Conservation (phyloP, 2,888 invertebrate species). For the Lasioglossum morio region DNA sequence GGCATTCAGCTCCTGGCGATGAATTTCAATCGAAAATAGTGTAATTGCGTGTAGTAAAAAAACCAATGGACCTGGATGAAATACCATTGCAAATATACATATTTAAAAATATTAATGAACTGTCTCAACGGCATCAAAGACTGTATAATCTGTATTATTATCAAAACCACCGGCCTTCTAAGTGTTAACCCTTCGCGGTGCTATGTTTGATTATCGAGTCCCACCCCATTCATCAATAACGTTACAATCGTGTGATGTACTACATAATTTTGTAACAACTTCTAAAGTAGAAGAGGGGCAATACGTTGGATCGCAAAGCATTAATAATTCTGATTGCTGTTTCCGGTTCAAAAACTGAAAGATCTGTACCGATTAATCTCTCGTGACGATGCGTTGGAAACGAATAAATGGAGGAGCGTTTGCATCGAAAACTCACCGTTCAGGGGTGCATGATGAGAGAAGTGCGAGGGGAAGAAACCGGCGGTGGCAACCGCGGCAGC, state of each 20-base stretch:
- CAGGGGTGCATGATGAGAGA: constrained; percentile 80
- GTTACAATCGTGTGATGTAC: no score
- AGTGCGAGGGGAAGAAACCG: constrained; percentile 80
- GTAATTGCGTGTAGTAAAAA: not conserved
- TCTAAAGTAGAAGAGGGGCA: not conserved
- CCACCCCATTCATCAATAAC: no score
- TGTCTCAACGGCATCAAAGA: no score
- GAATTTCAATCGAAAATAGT: not conserved
- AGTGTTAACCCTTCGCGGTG: no score
- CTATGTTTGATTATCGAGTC: no score
- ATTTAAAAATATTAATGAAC: no score
- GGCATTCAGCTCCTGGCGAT: no score
- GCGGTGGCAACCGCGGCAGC: constrained; percentile 77
- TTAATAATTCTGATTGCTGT: not conserved
- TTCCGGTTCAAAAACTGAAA: no score
- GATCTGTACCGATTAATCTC: no score
- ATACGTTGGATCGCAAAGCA: not conserved
- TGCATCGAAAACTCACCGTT: constrained; percentile 73
- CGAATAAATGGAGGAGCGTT: not conserved
- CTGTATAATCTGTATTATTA: no score
- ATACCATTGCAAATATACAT: not conserved
- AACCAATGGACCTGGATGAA: not conserved
- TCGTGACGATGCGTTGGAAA: not conserved
- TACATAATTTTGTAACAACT: no score
- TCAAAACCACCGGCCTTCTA: no score